These are phyloP conservation scores for Heliothis subflexa DNA, from an alignment of 1,140 invertebrate genomes.

Conservation along the genomic window DNA sequence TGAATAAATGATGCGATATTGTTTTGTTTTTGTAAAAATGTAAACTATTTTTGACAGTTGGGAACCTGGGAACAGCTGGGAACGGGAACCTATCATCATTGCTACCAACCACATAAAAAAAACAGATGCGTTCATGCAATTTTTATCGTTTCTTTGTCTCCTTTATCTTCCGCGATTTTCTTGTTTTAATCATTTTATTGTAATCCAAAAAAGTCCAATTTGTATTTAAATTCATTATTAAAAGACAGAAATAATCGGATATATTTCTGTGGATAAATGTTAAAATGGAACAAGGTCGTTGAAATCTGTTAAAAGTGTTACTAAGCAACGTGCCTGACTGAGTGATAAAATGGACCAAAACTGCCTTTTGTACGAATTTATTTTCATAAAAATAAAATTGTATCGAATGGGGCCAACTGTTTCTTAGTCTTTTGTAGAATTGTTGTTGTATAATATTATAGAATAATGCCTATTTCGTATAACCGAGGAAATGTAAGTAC, in stretches of 20 bases:
- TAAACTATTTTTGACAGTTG: conserved; percentile 1
- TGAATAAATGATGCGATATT: conserved; percentile 24
- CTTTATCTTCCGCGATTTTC: too few relatives aligned
- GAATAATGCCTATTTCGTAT: conserved; percentile 81
- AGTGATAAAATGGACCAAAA: conserved; percentile 76
- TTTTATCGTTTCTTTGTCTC: too few relatives aligned
- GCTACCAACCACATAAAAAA: too few relatives aligned
- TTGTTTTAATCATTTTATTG: too few relatives aligned
- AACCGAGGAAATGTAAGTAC: conserved; percentile 81
- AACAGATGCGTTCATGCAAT: too few relatives aligned
- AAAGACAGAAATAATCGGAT: too few relatives aligned
- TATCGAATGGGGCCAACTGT: conserved; percentile 72
- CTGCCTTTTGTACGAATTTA: conserved; percentile 80
- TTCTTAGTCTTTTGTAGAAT: conserved; percentile 56
- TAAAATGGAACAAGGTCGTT: conserved; percentile 13
- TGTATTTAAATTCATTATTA: too few relatives aligned
- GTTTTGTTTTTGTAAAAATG: conserved; percentile 48
- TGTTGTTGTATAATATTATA: conserved; percentile 57
- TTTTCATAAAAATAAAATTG: conserved; percentile 64
- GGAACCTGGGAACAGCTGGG: background rate
- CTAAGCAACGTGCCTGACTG: conserved; percentile 67
- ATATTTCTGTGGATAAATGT: too few relatives aligned
- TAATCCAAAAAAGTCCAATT: too few relatives aligned
- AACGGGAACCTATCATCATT: too few relatives aligned
- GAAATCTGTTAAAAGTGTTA: conserved; percentile 50